Base-by-base conservation (phyloP, 2,888 invertebrate genomes). In the Thysanoteuthis rhombus region DNA sequence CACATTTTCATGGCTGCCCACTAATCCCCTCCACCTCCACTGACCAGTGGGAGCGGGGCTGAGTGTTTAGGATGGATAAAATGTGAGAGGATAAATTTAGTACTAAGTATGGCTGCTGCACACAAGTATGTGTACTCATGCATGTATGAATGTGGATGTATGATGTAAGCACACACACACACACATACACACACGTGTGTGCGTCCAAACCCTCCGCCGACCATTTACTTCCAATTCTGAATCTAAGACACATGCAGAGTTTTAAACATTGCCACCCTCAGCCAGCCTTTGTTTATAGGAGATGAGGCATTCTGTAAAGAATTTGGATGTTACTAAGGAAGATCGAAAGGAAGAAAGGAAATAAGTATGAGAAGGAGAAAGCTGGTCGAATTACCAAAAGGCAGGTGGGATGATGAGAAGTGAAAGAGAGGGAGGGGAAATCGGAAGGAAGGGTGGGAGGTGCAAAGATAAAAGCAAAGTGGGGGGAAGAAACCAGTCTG, bases 181-280 rank as follows among this genome's bases (percentile, higher is more conserved):
- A 36, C n/a, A 16, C 0, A 10, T 4, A n/a, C 32, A 0, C 4
- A 75, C n/a, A 8, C 32, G 0, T n/a, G 10, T 16, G n/a, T 1
- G 6, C 32, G 6, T 8, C 32, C 58, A 6, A 58, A 28, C 28
- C 28, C 22, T 19, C 45, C 52, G 5, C 25, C 25, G 25, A 52
- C 52, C 19, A 36, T 75, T 75, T 75, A n/a, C 75, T 75, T 75
- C 32, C 75, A 75, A n/a, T 75, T 75, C 75, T 75, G n/a, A 10
- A 75, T 75, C 75, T n/a, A 75, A 75, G 75, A 75, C n/a, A 75
- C 75, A n/a, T n/a, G 75, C 75, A 16, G 75, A n/a, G 75, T n/a
- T 75, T 16, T 75, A 75, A 75, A 75, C 75, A 75, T 75, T 3
- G 19, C n/a, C n/a, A 75, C 36, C 75, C 75, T 75, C 36, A 75